Evolutionary conservation across 2,888 invertebrate species (phyloP).

Genomic region (Papilio protenor): DNA sequence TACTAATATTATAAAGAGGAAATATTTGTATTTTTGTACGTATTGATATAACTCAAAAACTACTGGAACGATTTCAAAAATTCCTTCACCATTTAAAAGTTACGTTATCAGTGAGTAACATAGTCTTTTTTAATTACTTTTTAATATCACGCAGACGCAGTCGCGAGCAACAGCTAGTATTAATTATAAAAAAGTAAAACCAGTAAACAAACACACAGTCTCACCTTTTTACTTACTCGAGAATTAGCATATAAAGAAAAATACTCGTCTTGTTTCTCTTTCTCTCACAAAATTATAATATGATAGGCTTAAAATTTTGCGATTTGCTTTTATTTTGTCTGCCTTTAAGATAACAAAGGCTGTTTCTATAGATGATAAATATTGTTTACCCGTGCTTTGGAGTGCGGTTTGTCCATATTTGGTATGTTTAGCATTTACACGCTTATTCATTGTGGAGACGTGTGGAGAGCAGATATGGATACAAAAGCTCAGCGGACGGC

Average conservation of each 20-base stretch:
- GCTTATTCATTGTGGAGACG: conserved; percentile 57
- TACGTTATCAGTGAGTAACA: no score
- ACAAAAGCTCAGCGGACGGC: conserved; percentile 51
- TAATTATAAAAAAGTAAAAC: neutral
- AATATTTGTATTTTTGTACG: no score
- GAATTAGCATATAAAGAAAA: neutral
- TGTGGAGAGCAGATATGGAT: conserved; percentile 62
- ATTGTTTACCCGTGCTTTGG: conserved; percentile 30
- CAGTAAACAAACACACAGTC: neutral
- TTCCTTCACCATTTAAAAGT: no score
- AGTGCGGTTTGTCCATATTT: conserved; percentile 54
- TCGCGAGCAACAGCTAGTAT: no score
- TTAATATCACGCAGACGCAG: no score
- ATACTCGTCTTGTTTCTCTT: neutral
- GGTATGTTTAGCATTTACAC: conserved; percentile 53
- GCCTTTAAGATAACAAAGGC: conserved; percentile 13
- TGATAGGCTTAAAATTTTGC: neutral
- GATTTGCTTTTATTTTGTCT: conserved; percentile 13
- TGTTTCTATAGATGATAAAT: conserved; percentile 20
- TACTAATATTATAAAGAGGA: neutral
- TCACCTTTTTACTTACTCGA: neutral
- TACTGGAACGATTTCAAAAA: no score
- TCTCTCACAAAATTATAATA: neutral
- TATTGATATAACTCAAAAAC: no score
- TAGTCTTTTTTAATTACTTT: no score